Conservation (phyloP, 53 echinoderm and acorn worm genomes). For the Hippasteria phrygiana region DNA sequence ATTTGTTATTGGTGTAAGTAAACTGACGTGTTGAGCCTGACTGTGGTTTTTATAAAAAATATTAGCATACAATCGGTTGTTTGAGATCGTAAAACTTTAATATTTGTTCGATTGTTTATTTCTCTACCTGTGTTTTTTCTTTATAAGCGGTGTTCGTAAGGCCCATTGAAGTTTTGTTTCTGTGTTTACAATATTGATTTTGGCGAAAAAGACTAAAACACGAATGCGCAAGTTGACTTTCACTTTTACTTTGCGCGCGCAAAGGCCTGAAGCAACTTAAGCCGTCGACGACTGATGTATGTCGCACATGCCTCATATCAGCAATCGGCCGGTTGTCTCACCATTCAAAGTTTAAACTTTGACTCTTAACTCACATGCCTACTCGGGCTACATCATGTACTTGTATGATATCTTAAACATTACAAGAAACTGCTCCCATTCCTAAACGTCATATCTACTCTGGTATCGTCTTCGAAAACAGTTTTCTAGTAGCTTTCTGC, state of each 20-base stretch:
- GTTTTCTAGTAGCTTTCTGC: too few relatives aligned
- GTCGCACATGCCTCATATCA: neutral
- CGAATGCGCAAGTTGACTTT: neutral
- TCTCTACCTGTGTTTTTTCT: neutral
- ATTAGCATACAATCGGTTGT: conserved; percentile 9
- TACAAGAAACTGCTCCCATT: too few relatives aligned
- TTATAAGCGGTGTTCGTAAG: neutral
- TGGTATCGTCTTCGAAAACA: too few relatives aligned
- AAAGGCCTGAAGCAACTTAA: neutral
- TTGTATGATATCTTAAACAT: too few relatives aligned
- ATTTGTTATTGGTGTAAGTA: too few relatives aligned
- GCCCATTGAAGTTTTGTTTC: neutral
- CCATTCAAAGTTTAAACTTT: too few relatives aligned
- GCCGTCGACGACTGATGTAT: conserved; percentile 12
- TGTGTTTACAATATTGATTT: conserved; percentile 19
- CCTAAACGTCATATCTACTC: too few relatives aligned
- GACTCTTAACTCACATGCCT: too few relatives aligned
- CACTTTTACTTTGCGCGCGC: conserved; percentile 54
- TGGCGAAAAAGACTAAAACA: neutral
- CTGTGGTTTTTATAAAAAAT: too few relatives aligned
- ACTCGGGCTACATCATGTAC: too few relatives aligned
- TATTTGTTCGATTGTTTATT: neutral
- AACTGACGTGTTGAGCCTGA: too few relatives aligned
- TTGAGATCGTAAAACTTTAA: neutral
- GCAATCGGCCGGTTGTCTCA: too few relatives aligned